Evolutionary conservation across 64 coral and sea anemone genomes (phyloP), one percentile per base, ranked within the genome.

Genomic region (Actinia tenebrosa): DNA sequence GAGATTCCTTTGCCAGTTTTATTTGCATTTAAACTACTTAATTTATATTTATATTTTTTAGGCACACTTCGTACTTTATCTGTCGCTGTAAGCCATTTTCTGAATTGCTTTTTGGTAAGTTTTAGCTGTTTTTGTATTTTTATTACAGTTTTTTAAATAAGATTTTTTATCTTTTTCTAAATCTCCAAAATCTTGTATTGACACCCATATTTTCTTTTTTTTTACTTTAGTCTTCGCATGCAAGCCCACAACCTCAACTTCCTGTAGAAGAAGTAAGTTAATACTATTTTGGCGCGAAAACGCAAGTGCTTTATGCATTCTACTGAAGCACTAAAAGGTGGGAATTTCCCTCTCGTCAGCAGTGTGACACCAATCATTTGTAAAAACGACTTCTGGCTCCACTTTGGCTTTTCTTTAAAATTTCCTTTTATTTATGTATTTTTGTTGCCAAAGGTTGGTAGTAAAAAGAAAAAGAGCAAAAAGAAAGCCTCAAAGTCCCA

Each of bases 21-120:
- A 37, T 37, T 37, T 1, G 1, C 30, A 37, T 37, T 37, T 37
- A 37, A 37, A 37, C 30, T 37, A 37, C 30, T 50, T 50, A 50
- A 50, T 50, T 1, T 50, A n/a, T 20, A 20, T 69, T 69, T 15
- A 61, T 16, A 20, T 53, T 59, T 79, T 79, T 43, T 83, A 98
- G 96, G 92, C 53, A 87, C 90, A 54, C 83, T 94, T 82, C 86
- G 88, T 43, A 98, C 93, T 55, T 86, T 98, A 75, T 94, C 96
- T 69, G 86, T 88, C 25, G 92, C 96, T 3, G 86, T 98, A 56
- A 94, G 96, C 82, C 96, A 98, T 75, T 98, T 98, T 85, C 88
- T 98, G 15, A 98, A 98, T 59, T 98, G 96, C 84, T 94, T 94
- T 58, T 80, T 98, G 96, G 96, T 98, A 87, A 87, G 92, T 94